Evolutionary conservation across 2,888 invertebrate species (phyloP).

Genomic region (Cylindroiulus punctatus): DNA sequence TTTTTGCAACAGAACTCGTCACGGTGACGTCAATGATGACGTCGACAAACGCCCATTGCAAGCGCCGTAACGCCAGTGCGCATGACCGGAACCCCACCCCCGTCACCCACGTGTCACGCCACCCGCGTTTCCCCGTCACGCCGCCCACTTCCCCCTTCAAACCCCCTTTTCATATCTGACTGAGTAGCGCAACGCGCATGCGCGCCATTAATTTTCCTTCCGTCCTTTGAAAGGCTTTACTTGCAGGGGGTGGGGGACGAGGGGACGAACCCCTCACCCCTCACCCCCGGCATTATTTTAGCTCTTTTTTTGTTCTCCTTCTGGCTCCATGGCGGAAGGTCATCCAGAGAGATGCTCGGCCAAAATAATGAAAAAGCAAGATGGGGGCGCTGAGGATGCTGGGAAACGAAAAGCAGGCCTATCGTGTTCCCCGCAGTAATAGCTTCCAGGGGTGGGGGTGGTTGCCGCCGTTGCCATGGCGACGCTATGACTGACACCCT

Average conservation of each 20-base stretch:
- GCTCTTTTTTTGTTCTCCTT: background rate
- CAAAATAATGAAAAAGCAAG: background rate
- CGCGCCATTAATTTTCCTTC: slow-evolving; percentile 41
- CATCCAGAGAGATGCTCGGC: slow-evolving; percentile 1
- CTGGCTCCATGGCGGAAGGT: background rate
- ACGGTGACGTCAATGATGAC: too few species aligned
- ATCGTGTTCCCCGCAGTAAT: slow-evolving; percentile 3
- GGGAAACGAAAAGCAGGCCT: background rate
- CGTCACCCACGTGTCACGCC: background rate
- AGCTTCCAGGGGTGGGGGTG: background rate
- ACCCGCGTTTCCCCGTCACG: background rate
- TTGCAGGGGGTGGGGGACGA: background rate
- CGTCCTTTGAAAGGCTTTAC: slow-evolving; percentile 45
- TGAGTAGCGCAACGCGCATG: background rate
- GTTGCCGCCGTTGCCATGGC: background rate
- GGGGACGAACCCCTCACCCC: background rate
- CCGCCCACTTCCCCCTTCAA: slow-evolving; percentile 14
- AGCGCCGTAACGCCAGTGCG: background rate
- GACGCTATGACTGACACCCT: slow-evolving; percentile 44
- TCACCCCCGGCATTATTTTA: slow-evolving; percentile 14
- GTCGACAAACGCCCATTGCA: too few species aligned
- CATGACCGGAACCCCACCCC: background rate
- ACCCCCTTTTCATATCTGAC: slow-evolving; percentile 3
- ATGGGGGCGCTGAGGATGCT: background rate
- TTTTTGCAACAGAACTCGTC: too few species aligned